phyloP scores from a whole-genome alignment of 2,797 vertebrate species.

The Dallia pectoralis region DNA sequence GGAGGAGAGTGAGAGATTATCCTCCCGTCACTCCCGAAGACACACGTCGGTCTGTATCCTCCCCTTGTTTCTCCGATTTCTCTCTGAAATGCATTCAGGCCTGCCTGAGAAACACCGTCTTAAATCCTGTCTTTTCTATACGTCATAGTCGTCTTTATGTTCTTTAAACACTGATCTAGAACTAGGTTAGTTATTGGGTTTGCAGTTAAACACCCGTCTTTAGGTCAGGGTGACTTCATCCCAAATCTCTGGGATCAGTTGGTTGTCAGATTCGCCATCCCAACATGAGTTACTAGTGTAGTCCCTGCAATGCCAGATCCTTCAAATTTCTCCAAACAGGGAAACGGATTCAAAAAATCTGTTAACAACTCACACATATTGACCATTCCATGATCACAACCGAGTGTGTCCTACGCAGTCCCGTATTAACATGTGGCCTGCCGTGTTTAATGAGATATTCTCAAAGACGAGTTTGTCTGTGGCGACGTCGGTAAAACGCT shows the following conservation, averaged over 20 bases:
- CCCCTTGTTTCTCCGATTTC: slow-evolving; percentile 46
- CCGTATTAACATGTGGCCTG: too few relatives aligned
- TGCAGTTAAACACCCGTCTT: neutral
- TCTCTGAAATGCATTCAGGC: slow-evolving; percentile 6
- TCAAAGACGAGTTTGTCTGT: too few relatives aligned
- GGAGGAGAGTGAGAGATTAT: slow-evolving; percentile 93
- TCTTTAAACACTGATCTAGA: neutral
- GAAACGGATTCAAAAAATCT: too few relatives aligned
- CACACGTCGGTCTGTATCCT: slow-evolving; percentile 87
- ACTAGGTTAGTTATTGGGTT: neutral
- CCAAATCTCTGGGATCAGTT: neutral
- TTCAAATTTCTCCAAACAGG: too few relatives aligned
- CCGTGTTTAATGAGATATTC: too few relatives aligned
- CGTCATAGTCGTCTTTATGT: neutral
- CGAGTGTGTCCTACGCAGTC: too few relatives aligned
- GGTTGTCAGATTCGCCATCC: too few relatives aligned
- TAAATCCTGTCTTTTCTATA: neutral
- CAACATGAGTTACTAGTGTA: too few relatives aligned
- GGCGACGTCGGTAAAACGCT: too few relatives aligned
- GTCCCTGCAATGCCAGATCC: too few relatives aligned
- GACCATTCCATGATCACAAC: too few relatives aligned
- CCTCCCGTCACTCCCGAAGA: slow-evolving; percentile 83
- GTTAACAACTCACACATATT: too few relatives aligned
- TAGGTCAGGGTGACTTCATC: neutral
- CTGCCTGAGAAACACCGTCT: neutral